Evolutionary conservation across 2,797 vertebrate genomes (phyloP), one percentile per base, ranked within the genome.

Genomic region (Ctenopoma kingsleyae): DNA sequence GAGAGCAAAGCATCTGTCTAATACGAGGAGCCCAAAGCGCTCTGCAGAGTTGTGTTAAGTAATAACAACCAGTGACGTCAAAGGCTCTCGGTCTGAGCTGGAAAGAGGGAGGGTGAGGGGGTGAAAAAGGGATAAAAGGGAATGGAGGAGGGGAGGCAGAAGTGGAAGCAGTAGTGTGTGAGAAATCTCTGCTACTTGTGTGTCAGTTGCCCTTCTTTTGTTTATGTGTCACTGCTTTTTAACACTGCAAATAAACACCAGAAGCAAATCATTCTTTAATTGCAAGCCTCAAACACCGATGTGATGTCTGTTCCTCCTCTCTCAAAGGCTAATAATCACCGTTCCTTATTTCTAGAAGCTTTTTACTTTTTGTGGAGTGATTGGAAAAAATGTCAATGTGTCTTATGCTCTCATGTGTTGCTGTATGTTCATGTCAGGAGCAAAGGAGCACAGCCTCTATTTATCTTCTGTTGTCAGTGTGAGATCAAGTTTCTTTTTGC

Each of bases 11-110:
- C 88, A 84, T 93, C 91, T 89, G 92, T 89, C 84, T 86, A 80
- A 92, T 91, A 86, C 74, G 82, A 86, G 87, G 88, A 90, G 85
- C 90, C 82, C 70, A 63, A 69, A 84, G 90, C 72, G 15, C 83
- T 93, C 81, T 89, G 84, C 89, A 85, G 83, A 89, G 85, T 84
- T 87, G 90, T 89, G 90, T 94, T 94, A 92, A 92, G 92, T 93
- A 90, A 92, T 88, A 93, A 91, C 91, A 90, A 80, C 69, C 65
- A 41, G 82, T 94, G 92, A 94, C 89, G 91, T 94, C 91, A 94
- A 91, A 91, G 74, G 80, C 87, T 89, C 84, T 88, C 83, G 27
- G 65, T 86, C 87, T 83, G 83, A 91, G 89, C 81, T 71, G 27
- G 74, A 62, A 27, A 54, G 60, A 77, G 83, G 80, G 83, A 68